A percentile compares a stretch with the other conserved stretches of the same genome.
Conservation (phyloP, 2,888 invertebrate species). For the Spicauda simplicius region DNA sequence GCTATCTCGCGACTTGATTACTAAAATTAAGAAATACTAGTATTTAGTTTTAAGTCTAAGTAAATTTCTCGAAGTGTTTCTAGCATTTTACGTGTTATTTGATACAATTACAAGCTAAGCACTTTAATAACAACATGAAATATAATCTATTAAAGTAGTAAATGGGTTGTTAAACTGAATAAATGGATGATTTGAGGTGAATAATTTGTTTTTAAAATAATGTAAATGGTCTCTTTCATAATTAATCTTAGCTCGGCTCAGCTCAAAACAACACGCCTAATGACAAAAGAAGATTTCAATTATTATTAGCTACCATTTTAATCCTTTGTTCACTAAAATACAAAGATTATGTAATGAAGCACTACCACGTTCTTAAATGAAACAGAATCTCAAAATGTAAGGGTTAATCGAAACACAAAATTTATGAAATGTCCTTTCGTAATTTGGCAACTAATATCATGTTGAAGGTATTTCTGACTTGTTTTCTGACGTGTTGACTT, state of each 20-base stretch:
- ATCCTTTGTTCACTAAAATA: slow-evolving; percentile 5
- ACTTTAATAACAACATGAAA: neutral
- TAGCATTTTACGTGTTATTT: neutral
- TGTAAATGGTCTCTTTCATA: neutral
- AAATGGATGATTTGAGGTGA: neutral
- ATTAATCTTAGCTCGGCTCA: slow-evolving; percentile 13
- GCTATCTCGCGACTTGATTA: neutral
- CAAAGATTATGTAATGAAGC: slow-evolving; percentile 1
- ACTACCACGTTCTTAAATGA: neutral
- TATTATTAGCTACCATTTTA: slow-evolving; percentile 5
- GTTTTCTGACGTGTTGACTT: too few relatives aligned
- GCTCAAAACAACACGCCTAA: slow-evolving; percentile 13
- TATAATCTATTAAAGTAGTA: neutral
- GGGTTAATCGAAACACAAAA: too few relatives aligned
- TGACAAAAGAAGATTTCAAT: slow-evolving; percentile 14
- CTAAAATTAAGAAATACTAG: neutral
- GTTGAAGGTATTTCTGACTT: too few relatives aligned
- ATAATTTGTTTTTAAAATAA: neutral
- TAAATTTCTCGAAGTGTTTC: neutral
- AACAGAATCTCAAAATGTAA: too few relatives aligned
- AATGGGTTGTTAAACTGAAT: neutral
- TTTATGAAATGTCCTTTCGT: too few relatives aligned
- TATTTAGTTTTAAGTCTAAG: neutral
- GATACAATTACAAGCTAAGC: neutral
- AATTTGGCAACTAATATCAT: too few relatives aligned